phyloP scores from a whole-genome alignment of 2,797 vertebrate genomes.

The Protonibea diacanthus region DNA sequence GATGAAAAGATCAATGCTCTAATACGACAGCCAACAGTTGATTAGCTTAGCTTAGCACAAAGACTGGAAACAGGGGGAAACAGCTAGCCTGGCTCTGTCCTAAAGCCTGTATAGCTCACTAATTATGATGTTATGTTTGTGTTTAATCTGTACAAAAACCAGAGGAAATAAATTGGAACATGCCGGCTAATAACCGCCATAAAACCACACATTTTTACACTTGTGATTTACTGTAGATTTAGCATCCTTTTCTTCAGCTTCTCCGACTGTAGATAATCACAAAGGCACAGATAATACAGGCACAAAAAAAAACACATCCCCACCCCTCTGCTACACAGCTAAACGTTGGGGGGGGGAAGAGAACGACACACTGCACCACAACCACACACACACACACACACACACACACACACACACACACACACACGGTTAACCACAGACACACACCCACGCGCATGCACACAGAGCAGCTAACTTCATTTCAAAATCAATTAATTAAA shows the following conservation, averaged over 20 bases:
- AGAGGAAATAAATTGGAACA: not conserved
- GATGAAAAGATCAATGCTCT: not conserved
- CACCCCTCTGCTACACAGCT: conserved; percentile 25
- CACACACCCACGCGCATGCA: conserved; percentile 26
- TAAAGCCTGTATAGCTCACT: not conserved
- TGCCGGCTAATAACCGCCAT: not conserved
- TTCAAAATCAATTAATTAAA: conserved; percentile 83
- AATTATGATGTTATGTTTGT: not conserved
- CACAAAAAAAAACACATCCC: conserved; percentile 34
- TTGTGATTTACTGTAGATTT: conserved; percentile 7
- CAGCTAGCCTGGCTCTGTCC: not conserved
- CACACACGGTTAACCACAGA: not conserved
- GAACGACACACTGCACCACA: conserved; percentile 23
- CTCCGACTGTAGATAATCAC: conserved; percentile 16
- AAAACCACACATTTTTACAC: conserved; percentile 1
- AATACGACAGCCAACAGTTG: not conserved
- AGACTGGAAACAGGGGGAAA: not conserved
- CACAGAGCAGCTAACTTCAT: conserved; percentile 66
- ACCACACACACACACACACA: not conserved
- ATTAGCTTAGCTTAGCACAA: not conserved
- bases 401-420: conserved; percentile 1
- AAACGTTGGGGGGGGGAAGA: conserved; percentile 3
- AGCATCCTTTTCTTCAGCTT: conserved; percentile 1
- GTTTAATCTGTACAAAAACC: not conserved
- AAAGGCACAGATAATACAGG: conserved; percentile 26